Conservation (phyloP, 2,888 invertebrate genomes). For the Tipula helvola region DNA sequence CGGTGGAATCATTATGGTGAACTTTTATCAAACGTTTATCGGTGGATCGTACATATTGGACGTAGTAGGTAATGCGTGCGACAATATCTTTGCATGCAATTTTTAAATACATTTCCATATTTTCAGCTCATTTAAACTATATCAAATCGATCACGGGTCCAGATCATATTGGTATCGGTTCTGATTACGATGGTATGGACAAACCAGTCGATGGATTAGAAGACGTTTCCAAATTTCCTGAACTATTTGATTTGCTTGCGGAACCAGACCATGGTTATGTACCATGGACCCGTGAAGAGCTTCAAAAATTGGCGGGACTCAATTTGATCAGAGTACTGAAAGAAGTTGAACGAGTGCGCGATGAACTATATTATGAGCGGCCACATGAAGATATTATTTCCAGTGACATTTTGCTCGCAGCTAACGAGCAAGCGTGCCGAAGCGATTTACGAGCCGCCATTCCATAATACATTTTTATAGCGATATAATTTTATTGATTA, state of each 20-base stretch:
- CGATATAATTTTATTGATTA: neutral
- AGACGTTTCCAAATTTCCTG: conserved; percentile 57
- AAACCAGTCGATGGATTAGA: conserved; percentile 62
- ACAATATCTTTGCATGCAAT: neutral
- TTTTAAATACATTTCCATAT: neutral
- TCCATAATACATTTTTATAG: neutral
- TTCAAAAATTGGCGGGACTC: conserved; percentile 37
- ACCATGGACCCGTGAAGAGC: conserved; percentile 35
- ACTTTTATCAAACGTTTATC: conserved; percentile 53
- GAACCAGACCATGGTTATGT: conserved; percentile 16
- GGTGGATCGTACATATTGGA: conserved; percentile 36
- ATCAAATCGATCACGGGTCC: conserved; percentile 37
- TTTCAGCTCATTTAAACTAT: conserved; percentile 40
- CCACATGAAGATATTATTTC: neutral
- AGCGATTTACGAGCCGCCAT: neutral
- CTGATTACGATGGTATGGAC: conserved; percentile 39
- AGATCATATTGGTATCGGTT: conserved; percentile 41
- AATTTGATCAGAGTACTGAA: conserved; percentile 38
- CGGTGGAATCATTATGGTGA: conserved; percentile 62
- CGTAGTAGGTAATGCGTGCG: conserved; percentile 34
- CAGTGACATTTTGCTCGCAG: neutral
- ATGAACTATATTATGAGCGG: neutral
- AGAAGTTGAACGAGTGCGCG: conserved; percentile 31
- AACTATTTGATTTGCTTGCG: conserved; percentile 49
- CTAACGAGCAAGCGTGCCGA: neutral